Evolutionary conservation across 2,797 vertebrate genomes (phyloP).

Genomic region (Gambusia yucatana): DNA sequence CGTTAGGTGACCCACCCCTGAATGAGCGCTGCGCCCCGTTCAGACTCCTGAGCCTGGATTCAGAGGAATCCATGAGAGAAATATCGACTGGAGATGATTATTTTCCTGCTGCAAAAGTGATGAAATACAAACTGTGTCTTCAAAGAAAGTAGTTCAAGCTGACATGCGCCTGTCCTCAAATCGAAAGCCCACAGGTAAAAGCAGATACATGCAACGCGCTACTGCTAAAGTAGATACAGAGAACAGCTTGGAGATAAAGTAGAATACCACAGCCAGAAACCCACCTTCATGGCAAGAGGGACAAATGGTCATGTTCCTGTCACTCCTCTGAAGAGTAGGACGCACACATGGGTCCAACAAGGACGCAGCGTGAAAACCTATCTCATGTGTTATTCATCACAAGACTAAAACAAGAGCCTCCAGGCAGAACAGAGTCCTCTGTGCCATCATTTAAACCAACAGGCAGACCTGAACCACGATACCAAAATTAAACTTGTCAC

Average conservation of each 20-base stretch:
- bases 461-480: slow-evolving; percentile 17
- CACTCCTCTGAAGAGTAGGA: slow-evolving; percentile 33
- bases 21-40: slow-evolving; percentile 44
- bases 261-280: slow-evolving; percentile 29
- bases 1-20: slow-evolving; percentile 58
- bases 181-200: slow-evolving; percentile 9
- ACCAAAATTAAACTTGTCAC: slow-evolving; percentile 14
- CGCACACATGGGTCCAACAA: slow-evolving; percentile 33
- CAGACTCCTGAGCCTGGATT: slow-evolving; percentile 34
- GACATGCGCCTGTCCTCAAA: slow-evolving; percentile 11
- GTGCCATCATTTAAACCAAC: slow-evolving; percentile 35
- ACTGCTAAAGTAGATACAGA: slow-evolving; percentile 14
- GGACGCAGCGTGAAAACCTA: slow-evolving; percentile 56
- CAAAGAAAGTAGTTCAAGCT: slow-evolving; percentile 29
- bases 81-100: slow-evolving; percentile 47
- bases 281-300: slow-evolving; percentile 60
- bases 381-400: slow-evolving; percentile 72
- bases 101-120: slow-evolving; percentile 19
- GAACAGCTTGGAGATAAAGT: slow-evolving; percentile 29
- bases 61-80: slow-evolving; percentile 37
- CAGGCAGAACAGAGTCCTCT: slow-evolving; percentile 29
- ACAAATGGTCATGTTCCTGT: slow-evolving; percentile 35
- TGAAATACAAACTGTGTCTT: slow-evolving; percentile 15
- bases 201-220: slow-evolving; percentile 7
- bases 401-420: slow-evolving; percentile 60